A percentile compares a stretch with the other conserved stretches of the same genome.
Conservation (phyloP, 2,888 invertebrate species). For the Aporophyla lueneburgensis region DNA sequence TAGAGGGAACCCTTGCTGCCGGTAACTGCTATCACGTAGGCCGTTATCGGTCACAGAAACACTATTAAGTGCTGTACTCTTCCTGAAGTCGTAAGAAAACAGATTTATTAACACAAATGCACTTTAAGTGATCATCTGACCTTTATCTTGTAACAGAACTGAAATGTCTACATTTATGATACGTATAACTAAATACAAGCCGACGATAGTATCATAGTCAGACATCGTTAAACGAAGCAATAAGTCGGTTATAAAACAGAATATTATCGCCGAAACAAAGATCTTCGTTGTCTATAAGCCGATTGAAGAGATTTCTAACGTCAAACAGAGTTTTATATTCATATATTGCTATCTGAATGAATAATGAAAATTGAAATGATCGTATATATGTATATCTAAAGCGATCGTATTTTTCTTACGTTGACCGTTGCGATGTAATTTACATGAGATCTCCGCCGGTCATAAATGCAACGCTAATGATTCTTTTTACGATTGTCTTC, state of each 20-base stretch:
- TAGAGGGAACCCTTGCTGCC: no score
- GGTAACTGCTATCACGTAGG: not conserved
- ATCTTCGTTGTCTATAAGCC: conserved; percentile 7
- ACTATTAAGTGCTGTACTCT: not conserved
- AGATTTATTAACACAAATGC: conserved; percentile 9
- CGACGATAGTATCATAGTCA: not conserved
- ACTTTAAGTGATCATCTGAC: conserved; percentile 11
- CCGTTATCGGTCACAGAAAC: not conserved
- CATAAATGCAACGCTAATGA: conserved; percentile 62
- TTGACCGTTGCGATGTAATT: conserved; percentile 52
- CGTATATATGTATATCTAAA: conserved; percentile 32
- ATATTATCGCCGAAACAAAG: conserved; percentile 16
- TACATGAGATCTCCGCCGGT: conserved; percentile 48
- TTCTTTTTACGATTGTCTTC: conserved; percentile 65
- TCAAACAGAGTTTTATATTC: conserved; percentile 22
- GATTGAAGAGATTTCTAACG: conserved; percentile 42
- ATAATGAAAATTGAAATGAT: conserved; percentile 48
- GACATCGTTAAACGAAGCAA: conserved; percentile 18
- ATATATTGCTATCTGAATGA: conserved; percentile 23
- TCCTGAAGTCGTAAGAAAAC: not conserved
- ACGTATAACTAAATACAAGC: conserved; percentile 10
- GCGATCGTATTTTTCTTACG: conserved; percentile 43
- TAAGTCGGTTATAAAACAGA: conserved; percentile 21
- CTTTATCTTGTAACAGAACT: conserved; percentile 13
- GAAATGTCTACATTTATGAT: conserved; percentile 16